A percentile compares a stretch with the other conserved stretches of the same genome.
phyloP scores from a whole-genome alignment of 2,888 invertebrate species.

The Parnassius mnemosyne region DNA sequence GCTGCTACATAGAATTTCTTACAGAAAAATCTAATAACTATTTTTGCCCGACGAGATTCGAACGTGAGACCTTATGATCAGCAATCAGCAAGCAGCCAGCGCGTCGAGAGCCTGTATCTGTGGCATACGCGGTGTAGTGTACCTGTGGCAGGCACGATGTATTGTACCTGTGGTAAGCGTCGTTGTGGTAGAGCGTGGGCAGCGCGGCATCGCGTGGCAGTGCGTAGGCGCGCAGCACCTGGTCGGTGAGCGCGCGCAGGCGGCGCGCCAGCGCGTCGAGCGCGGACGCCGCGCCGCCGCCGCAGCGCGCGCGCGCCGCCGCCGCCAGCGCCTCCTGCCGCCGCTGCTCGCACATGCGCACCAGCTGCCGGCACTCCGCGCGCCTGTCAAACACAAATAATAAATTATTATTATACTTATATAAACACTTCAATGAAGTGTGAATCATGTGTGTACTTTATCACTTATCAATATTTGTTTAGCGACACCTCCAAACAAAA shows the following conservation, averaged over 20 bases:
- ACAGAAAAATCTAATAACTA: too few relatives aligned
- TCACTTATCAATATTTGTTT: too few relatives aligned
- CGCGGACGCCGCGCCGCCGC: conserved; percentile 80
- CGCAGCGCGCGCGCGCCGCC: conserved; percentile 80
- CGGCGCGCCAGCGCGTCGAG: conserved; percentile 83
- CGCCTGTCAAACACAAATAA: conserved; percentile 73
- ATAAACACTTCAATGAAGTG: too few relatives aligned
- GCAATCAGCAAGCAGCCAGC: too few relatives aligned
- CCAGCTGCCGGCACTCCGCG: conserved; percentile 89
- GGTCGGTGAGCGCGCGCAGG: conserved; percentile 85
- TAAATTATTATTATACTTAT: neutral
- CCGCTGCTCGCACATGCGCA: conserved; percentile 89
- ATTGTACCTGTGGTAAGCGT: conserved; percentile 80
- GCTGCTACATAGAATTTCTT: too few relatives aligned
- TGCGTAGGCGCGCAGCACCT: conserved; percentile 85
- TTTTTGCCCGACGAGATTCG: too few relatives aligned
- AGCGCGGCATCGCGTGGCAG: conserved; percentile 88
- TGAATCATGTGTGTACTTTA: too few relatives aligned
- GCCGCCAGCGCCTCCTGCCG: conserved; percentile 80
- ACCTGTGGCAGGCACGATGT: neutral
- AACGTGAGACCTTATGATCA: too few relatives aligned
- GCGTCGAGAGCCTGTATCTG: too few relatives aligned
- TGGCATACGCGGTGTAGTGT: conserved; percentile 1
- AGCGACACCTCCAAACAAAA: neutral
- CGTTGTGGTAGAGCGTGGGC: conserved; percentile 90